These are phyloP conservation scores for Pterobdella sp. DNA, from an alignment of 2,888 invertebrate species.

Conservation along the genomic window DNA sequence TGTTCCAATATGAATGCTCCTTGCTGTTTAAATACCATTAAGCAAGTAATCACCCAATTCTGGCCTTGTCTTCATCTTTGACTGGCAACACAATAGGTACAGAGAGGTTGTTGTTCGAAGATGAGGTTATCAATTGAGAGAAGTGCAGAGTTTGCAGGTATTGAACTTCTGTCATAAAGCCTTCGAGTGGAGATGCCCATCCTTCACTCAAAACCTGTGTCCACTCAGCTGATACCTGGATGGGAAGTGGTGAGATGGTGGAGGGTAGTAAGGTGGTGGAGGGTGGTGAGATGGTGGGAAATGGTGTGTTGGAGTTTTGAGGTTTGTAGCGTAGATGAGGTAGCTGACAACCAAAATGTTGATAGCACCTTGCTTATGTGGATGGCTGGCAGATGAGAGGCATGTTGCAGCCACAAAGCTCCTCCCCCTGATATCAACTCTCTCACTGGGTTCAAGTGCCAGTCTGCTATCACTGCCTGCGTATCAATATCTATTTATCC, in stretches of 20 bases:
- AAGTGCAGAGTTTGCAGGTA: conserved; percentile 86
- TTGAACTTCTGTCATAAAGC: conserved; percentile 96
- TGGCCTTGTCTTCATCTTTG: conserved; percentile 61
- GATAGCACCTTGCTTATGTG: conserved; percentile 58
- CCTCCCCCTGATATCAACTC: conserved; percentile 71
- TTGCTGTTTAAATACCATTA: not conserved
- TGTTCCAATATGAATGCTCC: too few species aligned
- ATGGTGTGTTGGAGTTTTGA: not conserved
- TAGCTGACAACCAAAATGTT: not conserved
- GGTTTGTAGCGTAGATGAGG: not conserved
- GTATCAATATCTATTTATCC: not conserved
- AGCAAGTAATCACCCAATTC: conserved; percentile 58
- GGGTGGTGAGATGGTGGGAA: not conserved
- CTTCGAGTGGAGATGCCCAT: conserved; percentile 89
- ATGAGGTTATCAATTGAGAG: conserved; percentile 67
- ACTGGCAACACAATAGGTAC: conserved; percentile 87
- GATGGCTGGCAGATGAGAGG: conserved; percentile 65
- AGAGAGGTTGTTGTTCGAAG: conserved; percentile 71
- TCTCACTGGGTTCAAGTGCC: conserved; percentile 57
- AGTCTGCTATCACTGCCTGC: conserved; percentile 63
- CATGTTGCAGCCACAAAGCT: conserved; percentile 64
- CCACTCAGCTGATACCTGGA: conserved; percentile 82
- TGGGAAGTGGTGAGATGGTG: not conserved
- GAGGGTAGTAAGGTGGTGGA: not conserved
- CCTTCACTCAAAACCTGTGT: conserved; percentile 86